These are phyloP conservation scores for rabbit (Oryctolagus cuniculus) DNA, from an alignment of 2,113 vertebrate species.

Conservation along the genomic window mOryCun1.1 NC_091443.1:5944001-5944500, in stretches of 20 bases:
- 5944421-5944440: background rate
- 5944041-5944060: background rate
- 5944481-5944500: background rate
- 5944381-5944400: background rate
- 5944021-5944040: background rate
- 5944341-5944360: no score
- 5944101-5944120: background rate
- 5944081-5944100: background rate
- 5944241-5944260: background rate
- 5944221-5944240: background rate
- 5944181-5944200: background rate
- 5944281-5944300: fast-evolving
- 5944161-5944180: background rate
- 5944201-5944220: background rate
- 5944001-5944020: constrained; percentile 69
- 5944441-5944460: background rate
- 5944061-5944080: background rate
- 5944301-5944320: background rate
- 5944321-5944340: no score
- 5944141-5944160: background rate
- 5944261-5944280: background rate
- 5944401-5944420: no score
- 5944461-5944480: fast-evolving
- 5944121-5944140: fast-evolving
- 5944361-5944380: background rate